Conservation (phyloP, 2,113 vertebrate species). For the Stictonetta naevosa region DNA sequence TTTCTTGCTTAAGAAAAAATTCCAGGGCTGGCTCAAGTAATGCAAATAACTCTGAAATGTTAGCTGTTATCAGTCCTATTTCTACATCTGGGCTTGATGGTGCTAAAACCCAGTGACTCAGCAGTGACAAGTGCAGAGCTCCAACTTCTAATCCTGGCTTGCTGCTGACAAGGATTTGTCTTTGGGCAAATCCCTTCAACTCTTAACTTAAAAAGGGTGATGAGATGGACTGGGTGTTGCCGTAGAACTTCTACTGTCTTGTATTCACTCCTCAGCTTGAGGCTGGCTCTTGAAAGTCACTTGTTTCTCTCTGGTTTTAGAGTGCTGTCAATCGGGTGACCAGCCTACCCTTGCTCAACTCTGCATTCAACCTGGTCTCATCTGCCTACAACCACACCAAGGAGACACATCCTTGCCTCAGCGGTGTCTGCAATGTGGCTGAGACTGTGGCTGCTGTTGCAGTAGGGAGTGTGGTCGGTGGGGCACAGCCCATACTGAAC, state of each 20-base stretch:
- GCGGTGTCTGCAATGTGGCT: constrained; percentile 82
- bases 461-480: constrained; percentile 79
- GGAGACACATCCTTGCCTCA: constrained; percentile 85
- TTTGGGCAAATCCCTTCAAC: background rate
- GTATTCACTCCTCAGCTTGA: background rate
- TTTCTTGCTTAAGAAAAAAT: background rate
- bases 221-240: background rate
- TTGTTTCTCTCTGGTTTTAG: background rate
- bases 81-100: background rate
- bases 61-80: background rate
- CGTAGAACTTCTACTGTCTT: background rate
- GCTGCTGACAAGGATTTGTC: background rate
- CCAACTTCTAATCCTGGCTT: background rate
- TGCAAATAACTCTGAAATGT: background rate
- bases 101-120: background rate
- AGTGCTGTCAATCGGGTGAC: constrained; percentile 83
- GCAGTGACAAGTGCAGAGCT: background rate
- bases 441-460: constrained; percentile 86
- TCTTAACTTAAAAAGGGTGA: background rate
- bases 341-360: constrained; percentile 87
- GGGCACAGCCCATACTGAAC: constrained; percentile 88
- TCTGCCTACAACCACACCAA: constrained; percentile 86
- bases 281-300: background rate
- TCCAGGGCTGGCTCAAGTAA: background rate
- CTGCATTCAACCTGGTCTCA: constrained; percentile 83